Evolutionary conservation across 2,888 invertebrate species (phyloP).

Genomic region (Geophilus truncorum): DNA sequence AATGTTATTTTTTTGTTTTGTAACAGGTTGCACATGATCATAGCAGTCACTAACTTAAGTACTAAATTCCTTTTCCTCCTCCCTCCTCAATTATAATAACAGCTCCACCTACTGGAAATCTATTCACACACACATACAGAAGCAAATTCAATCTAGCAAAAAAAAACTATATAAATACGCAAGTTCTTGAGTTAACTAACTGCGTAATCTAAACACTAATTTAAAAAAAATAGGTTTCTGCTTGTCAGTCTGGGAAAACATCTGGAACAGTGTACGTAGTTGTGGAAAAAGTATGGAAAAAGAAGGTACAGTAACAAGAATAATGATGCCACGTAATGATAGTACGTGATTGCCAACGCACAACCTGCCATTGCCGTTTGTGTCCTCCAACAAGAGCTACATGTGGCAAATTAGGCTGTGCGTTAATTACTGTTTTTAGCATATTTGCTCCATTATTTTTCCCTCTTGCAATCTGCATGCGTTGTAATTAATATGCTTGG

Average conservation of each 20-base stretch:
- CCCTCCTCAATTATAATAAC: too few relatives aligned
- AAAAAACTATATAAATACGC: too few relatives aligned
- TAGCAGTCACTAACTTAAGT: too few relatives aligned
- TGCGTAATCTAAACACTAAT: too few relatives aligned
- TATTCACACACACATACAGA: too few relatives aligned
- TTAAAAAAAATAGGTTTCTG: too few relatives aligned
- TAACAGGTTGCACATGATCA: too few relatives aligned
- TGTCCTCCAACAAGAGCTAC: not conserved
- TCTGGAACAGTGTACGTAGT: not conserved
- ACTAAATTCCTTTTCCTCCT: too few relatives aligned
- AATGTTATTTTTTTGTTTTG: too few relatives aligned
- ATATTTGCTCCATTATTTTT: slow-evolving; percentile 21
- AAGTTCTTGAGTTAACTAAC: too few relatives aligned
- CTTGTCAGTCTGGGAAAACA: not conserved
- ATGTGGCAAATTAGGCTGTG: slow-evolving; percentile 8
- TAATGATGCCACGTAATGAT: slow-evolving; percentile 24
- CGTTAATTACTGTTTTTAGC: slow-evolving; percentile 24
- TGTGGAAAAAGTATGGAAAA: not conserved
- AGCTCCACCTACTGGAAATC: too few relatives aligned
- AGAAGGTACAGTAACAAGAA: not conserved
- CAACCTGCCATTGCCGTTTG: not conserved
- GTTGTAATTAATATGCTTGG: not conserved
- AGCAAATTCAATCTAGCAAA: too few relatives aligned
- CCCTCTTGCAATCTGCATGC: not conserved
- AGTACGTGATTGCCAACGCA: not conserved